phyloP scores from a whole-genome alignment of 2,888 invertebrate genomes.

The Apamea epomidion region DNA sequence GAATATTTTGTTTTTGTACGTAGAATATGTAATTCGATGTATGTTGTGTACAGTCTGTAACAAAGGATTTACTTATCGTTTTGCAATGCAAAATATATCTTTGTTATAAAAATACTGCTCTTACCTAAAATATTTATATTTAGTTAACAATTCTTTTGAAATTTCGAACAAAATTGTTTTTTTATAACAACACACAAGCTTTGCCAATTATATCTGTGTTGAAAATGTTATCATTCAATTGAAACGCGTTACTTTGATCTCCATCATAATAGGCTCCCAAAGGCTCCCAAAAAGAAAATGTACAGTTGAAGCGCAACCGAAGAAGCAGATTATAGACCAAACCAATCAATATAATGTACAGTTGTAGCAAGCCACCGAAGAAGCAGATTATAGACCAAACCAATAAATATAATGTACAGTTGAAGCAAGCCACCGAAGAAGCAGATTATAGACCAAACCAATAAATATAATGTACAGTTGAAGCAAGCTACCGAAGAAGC shows the following conservation, averaged over 20 bases:
- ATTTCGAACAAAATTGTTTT: background rate
- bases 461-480: background rate
- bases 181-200: no score
- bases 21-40: background rate
- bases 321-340: background rate
- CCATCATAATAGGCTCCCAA: background rate
- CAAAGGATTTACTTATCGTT: slow-evolving; percentile 2
- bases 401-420: no score
- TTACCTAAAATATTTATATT: background rate
- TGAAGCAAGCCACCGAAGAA: background rate
- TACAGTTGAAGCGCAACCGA: no score
- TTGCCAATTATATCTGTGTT: background rate
- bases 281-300: no score
- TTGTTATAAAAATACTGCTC: background rate
- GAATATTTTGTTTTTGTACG: slow-evolving; percentile 24
- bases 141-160: background rate
- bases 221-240: background rate
- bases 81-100: slow-evolving; percentile 5
- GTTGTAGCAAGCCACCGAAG: background rate
- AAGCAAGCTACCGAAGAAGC: background rate
- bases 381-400: background rate
- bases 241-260: background rate
- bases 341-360: no score
- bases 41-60: background rate
- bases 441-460: background rate